Base-by-base conservation (phyloP, 2,888 invertebrate species). In the Colletes collaris region DNA sequence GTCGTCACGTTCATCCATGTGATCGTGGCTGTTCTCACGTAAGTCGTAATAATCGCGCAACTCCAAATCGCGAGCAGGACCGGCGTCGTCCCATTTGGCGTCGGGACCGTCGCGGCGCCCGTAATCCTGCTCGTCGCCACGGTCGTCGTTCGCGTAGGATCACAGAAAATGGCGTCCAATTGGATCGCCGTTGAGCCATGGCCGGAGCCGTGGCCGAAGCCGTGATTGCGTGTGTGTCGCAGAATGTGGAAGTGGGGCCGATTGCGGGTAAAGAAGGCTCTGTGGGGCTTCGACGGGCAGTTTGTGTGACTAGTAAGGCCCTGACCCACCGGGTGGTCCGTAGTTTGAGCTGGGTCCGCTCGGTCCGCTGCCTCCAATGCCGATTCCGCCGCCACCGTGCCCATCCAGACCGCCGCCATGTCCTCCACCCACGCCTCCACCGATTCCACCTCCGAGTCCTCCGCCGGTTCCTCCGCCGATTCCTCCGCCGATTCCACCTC, bases 251-350 rank as follows among this genome's bases (percentile, higher is more conserved):
- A 37, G 49, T 76, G 64, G 52, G 70, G 79, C 83, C 86, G 84
- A 85, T 85, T 84, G 74, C 81, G 77, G 67, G 76, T 79, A 37
- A 82, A 83, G 83, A 72, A 78, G 79, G 80, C 75, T 84, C 73
- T 74, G 78, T 59, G 58, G 66, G 67, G 81, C 76, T 80, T 79
- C 71, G 77, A 79, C 79, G 84, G 86, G 82, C 80, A 79, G 76
- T 84, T 75, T 87, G 89, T 91, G 67, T 92, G 93, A 92, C 92
- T 95, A 95, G 92, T 96, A 96, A 83, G 96, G 96, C 91, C 96
- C 96, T 90, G 96, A 95, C 90, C 94, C 95, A 82, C 95, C 95
- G 90, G 96, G 96, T 90, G 95, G 94, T 80, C 96, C 96, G 93
- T 96, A 96, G 83, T 94, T 94, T 88, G 94, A 91, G 94, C 95